Evolutionary conservation across 2,888 invertebrate species (phyloP).

Genomic region (Glaucopsyche alexis): DNA sequence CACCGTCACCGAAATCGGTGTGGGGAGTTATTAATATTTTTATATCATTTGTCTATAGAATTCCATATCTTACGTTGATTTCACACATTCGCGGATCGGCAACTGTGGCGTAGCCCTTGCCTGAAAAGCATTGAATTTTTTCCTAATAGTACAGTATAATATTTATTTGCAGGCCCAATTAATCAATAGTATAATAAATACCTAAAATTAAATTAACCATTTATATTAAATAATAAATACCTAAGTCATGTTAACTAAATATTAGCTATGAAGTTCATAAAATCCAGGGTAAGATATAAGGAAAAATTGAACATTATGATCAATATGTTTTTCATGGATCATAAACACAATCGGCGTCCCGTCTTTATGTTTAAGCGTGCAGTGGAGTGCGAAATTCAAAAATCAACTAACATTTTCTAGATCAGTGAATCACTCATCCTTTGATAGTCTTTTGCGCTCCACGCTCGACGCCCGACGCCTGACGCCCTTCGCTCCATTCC

Average conservation of each 20-base stretch:
- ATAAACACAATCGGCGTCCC: conserved; percentile 50
- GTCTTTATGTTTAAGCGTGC: conserved; percentile 62
- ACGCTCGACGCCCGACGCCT: conserved; percentile 47
- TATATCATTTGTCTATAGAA: too few species aligned
- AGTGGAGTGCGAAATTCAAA: conserved; percentile 74
- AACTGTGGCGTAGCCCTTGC: too few species aligned
- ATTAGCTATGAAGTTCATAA: neutral
- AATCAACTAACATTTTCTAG: conserved; percentile 78
- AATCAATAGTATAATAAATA: too few species aligned
- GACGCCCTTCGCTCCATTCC: conserved; percentile 47
- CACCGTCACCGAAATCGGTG: too few species aligned
- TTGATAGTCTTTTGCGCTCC: conserved; percentile 62
- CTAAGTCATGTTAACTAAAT: neutral
- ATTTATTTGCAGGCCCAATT: too few species aligned
- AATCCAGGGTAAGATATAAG: neutral
- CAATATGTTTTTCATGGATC: conserved; percentile 28
- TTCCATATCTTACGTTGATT: too few species aligned
- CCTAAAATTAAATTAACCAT: too few species aligned
- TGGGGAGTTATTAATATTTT: too few species aligned
- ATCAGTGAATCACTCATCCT: conserved; percentile 65
- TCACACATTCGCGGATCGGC: too few species aligned
- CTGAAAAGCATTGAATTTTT: too few species aligned
- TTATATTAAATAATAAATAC: neutral
- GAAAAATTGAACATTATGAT: neutral
- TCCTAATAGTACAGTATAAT: too few species aligned